Percentiles rank a stretch among this genome's conserved stretches.
phyloP scores from a whole-genome alignment of 2,113 vertebrate genomes.

The Atrichornis clamosus region DNA sequence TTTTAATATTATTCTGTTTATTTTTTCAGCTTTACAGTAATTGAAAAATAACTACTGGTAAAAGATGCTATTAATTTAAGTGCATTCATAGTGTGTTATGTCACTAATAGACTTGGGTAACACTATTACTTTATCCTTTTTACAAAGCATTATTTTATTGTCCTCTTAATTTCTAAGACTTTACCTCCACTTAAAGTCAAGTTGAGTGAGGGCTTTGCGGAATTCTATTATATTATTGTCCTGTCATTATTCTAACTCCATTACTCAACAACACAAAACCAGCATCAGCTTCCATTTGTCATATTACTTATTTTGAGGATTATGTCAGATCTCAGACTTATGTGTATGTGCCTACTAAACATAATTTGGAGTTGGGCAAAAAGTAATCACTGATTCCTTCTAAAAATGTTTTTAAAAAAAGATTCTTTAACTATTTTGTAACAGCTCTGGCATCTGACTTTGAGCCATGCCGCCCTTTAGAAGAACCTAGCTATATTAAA shows the following conservation, averaged over 20 bases:
- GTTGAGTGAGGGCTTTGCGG: conserved; percentile 56
- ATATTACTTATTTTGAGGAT: conserved; percentile 54
- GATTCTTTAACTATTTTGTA: neutral
- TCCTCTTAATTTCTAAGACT: conserved; percentile 68
- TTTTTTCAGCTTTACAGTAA: conserved; percentile 69
- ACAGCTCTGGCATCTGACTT: neutral
- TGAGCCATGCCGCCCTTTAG: neutral
- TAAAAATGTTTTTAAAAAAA: neutral
- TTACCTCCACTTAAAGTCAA: conserved; percentile 66
- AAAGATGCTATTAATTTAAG: conserved; percentile 76
- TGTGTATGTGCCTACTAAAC: conserved; percentile 38
- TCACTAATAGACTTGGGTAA: conserved; percentile 68
- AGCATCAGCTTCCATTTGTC: conserved; percentile 63
- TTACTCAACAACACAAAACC: conserved; percentile 47
- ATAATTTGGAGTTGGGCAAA: conserved; percentile 1
- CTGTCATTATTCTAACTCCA: conserved; percentile 66
- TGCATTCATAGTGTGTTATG: conserved; percentile 65
- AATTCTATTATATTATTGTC: conserved; percentile 66
- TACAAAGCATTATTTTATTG: conserved; percentile 71
- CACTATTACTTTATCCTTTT: conserved; percentile 70
- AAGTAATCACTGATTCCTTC: neutral
- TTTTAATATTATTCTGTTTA: conserved; percentile 60
- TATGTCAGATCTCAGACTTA: conserved; percentile 28
- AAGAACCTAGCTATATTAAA: neutral
- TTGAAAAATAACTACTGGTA: conserved; percentile 72